Conservation (phyloP, 2,113 vertebrate genomes). For the Burhinus bistriatus region DNA sequence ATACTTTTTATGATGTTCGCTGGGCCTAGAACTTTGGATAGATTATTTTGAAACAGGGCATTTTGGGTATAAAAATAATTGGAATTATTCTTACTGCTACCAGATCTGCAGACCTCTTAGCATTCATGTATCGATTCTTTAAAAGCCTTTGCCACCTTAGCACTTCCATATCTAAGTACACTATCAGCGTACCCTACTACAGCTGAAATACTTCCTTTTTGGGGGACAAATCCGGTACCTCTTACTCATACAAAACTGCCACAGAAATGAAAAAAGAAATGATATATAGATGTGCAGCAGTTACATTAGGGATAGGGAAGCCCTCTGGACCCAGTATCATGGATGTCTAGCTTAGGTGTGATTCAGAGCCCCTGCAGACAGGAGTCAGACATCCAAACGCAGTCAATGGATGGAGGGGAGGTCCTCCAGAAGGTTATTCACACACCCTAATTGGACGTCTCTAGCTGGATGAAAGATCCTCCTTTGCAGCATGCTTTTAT, state of each 20-base stretch:
- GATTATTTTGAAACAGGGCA: neutral
- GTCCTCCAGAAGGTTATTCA: neutral
- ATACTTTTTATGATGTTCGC: neutral
- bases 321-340: neutral
- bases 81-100: neutral
- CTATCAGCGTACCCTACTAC: neutral
- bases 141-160: neutral
- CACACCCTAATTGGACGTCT: fast-evolving
- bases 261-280: neutral
- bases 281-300: neutral
- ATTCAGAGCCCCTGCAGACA: neutral
- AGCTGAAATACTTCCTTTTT: neutral
- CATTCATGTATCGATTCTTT: neutral
- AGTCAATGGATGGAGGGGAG: neutral
- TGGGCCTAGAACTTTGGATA: neutral
- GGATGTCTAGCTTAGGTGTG: neutral
- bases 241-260: neutral
- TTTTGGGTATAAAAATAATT: neutral
- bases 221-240: neutral
- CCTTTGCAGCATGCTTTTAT: neutral
- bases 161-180: neutral
- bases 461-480: neutral
- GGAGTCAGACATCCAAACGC: neutral
- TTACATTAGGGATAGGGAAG: neutral
- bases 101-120: neutral